Base-by-base conservation (phyloP, 2,888 invertebrate genomes). In the Latrodectus elegans region DNA sequence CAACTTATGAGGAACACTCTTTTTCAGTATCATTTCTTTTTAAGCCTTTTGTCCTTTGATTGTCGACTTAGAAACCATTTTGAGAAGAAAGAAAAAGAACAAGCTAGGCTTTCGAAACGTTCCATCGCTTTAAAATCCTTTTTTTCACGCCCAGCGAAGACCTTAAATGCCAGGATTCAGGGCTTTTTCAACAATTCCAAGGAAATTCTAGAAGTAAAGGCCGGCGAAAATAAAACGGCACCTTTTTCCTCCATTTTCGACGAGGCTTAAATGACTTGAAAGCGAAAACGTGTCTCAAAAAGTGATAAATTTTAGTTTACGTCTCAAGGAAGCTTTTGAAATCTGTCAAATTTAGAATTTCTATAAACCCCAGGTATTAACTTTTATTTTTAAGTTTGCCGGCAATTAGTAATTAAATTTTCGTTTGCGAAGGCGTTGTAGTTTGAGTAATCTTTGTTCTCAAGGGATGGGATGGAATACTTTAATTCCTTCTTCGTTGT, bases 221-320 rank as follows among this genome's bases (percentile, higher is more conserved):
- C 26, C 26, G 70, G n/a, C 15, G 67, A 67, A 67, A 22, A 70
- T 49, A 38, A 70, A 70, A 38, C 4, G n/a, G 15, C 1, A 64
- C 4, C 12, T 4, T 68, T 12, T 60, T 60, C 60, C 12, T 60
- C 12, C 68, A 17, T 38, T 55, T 70, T 17, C 11, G 14, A 49
- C 22, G 22, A 22, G 64, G 51, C 53, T 74, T 53, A 67, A 74
- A 73, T 74, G 60, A 67, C 67, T 81, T 65, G 73, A 67, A n/a
- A 81, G 74, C 73, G 17, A 65, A 81, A 74, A 15, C 74, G 71
- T 81, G 74, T 81, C 74, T 73, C 67, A 38, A 14, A 17, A 26
- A n/a, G 67, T 17, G 12, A 67, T 81, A 81, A 81, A 74, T 74
- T 65, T 74, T 15, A 60, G 38, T 38, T 38, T 38, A 6, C 38